Evolutionary conservation across 2,113 vertebrate genomes (phyloP), one percentile per base, ranked within the genome.

Genomic region (Spheniscus mendiculus): DNA sequence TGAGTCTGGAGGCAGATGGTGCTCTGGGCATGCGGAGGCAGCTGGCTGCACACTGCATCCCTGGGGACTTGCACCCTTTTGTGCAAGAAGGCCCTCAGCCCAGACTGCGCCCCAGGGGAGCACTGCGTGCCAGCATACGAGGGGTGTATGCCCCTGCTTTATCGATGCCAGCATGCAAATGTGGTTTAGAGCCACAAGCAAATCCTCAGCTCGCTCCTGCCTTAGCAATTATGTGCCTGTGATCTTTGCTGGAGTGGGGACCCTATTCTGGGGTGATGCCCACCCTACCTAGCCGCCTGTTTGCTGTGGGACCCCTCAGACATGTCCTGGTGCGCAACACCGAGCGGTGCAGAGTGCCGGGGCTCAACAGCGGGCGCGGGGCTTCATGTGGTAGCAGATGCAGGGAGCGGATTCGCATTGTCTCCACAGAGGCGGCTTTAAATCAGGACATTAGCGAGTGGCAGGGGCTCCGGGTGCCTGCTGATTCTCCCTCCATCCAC

Each of bases 171-270:
- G 19, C 1, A 0, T 0, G 6, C 50, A 34, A 10, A 5, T 25
- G 10, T 9, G 21, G 16, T 52, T 50, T 10, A 40, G 36, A 36
- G n/a, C 30, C 34, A 7, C 15, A 6, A 5, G 10, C 20, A 50
- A 65, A 36, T 42, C 69, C 45, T 40, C 65, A 59, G 8, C 59
- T 6, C 10, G 0, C 38, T 83, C 27, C 85, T 32, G 27, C 59
- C 47, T 26, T 3, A 29, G 30, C 21, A 19, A 8, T 18, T 0
- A 0, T 0, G 14, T 18, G n/a, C 32, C 27, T 0, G 0, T 21
- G n/a, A 5, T 27, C 27, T 65, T 29, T 50, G 65, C 49, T 10
- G 69, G 34, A 30, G 26, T 0, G 0, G 22, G 44, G 38, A 38
- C 16, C 3, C 9, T n/a, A 3, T 12, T 42, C 38, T 0, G 15